Conservation (phyloP, 2,797 vertebrate species). For the Chaetophractus vellerosus region DNA sequence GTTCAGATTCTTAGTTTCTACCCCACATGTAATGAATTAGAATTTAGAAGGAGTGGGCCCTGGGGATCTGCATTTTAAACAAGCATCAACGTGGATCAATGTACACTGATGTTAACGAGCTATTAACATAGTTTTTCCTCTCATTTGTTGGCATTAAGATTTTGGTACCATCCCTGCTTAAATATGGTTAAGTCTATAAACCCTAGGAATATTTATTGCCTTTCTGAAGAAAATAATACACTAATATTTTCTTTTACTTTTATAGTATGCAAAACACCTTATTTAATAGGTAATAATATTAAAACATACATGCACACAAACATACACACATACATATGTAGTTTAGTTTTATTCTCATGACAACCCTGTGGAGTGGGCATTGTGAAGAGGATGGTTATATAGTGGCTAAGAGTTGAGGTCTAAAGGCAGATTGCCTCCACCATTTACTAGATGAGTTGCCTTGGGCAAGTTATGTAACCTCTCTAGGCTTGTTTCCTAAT, state of each 20-base stretch:
- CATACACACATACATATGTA: neutral
- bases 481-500: neutral
- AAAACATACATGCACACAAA: neutral
- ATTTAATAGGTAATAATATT: neutral
- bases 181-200: neutral
- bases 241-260: neutral
- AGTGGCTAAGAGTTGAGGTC: neutral
- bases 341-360: neutral
- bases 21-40: neutral
- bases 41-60: neutral
- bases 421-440: neutral
- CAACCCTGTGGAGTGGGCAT: neutral
- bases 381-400: neutral
- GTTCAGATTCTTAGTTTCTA: conserved; percentile 14
- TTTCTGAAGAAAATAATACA: neutral
- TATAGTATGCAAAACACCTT: neutral
- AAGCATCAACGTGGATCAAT: neutral
- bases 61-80: conserved; percentile 8
- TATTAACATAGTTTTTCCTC: neutral
- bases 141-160: conserved; percentile 24
- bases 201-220: neutral
- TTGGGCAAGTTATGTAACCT: neutral
- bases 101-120: neutral
- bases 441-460: neutral
- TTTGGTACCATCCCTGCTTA: neutral